These are phyloP conservation scores for Cydia splendana DNA, from an alignment of 1,140 invertebrate species.

Conservation along the genomic window DNA sequence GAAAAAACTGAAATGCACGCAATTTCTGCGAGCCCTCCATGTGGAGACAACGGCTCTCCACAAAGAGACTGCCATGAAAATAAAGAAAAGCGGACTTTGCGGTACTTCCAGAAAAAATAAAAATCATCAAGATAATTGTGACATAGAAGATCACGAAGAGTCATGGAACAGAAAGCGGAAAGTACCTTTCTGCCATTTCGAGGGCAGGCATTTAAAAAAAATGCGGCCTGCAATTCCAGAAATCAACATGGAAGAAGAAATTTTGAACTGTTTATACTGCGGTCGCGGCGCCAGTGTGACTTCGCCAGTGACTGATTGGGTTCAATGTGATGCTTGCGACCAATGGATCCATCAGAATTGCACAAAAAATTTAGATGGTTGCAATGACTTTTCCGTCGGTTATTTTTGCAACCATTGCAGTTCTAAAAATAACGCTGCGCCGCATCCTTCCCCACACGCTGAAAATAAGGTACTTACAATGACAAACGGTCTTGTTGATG, in stretches of 20 bases:
- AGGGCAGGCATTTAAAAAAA: too few species aligned
- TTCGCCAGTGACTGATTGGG: neutral
- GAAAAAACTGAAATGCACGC: neutral
- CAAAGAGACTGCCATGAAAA: neutral
- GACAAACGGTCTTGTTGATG: neutral
- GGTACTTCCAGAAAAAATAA: too few species aligned
- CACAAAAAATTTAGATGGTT: neutral
- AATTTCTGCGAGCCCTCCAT: neutral
- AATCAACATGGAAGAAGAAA: too few species aligned
- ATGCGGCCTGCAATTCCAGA: neutral
- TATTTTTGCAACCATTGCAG: neutral
- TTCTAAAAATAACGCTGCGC: neutral
- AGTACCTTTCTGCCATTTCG: too few species aligned
- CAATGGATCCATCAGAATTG: constrained; percentile 1
- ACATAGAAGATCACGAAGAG: too few species aligned
- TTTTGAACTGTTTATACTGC: constrained; percentile 3
- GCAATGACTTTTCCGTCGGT: neutral
- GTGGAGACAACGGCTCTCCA: neutral
- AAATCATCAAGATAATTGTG: too few species aligned
- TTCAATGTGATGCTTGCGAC: neutral
- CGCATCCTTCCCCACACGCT: neutral
- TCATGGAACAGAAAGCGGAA: too few species aligned
- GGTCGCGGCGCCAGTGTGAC: neutral
- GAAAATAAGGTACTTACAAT: neutral
- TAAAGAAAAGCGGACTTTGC: neutral